Conservation (phyloP, 2,113 vertebrate species). For the Eurystomus gularis region DNA sequence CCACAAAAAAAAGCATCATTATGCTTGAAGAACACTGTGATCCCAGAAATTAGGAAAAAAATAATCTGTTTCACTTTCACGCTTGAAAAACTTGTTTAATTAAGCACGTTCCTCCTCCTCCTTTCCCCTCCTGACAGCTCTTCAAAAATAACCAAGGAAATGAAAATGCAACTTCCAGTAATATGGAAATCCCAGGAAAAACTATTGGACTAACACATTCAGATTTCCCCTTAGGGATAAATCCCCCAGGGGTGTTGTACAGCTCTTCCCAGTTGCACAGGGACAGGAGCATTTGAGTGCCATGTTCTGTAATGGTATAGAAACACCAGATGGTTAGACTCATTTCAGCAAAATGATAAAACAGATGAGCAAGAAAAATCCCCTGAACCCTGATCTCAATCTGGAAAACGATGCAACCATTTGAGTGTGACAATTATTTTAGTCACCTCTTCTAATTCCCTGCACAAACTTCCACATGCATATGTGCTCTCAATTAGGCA, state of each 20-base stretch:
- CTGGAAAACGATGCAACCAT: not conserved
- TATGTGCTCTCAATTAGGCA: not conserved
- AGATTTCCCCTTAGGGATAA: not conserved
- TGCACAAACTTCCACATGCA: not conserved
- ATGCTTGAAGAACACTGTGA: constrained; percentile 40
- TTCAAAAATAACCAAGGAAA: not conserved
- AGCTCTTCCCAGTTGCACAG: not conserved
- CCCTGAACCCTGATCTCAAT: not conserved
- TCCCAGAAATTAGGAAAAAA: not conserved
- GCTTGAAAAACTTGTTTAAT: constrained; percentile 55
- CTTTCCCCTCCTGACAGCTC: not conserved
- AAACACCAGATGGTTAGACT: not conserved
- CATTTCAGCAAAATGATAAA: not conserved
- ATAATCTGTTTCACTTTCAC: not conserved
- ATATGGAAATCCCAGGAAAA: not conserved
- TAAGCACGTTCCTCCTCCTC: not conserved
- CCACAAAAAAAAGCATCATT: constrained; percentile 30
- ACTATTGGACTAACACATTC: not conserved
- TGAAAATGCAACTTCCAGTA: not conserved
- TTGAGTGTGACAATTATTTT: not conserved
- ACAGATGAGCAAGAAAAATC: not conserved
- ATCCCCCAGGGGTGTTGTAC: not conserved
- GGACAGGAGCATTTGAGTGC: not conserved
- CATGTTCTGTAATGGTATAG: not conserved
- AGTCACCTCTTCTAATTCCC: not conserved